Conservation (phyloP, 2,113 vertebrate species). For the Nothocercus julius region DNA sequence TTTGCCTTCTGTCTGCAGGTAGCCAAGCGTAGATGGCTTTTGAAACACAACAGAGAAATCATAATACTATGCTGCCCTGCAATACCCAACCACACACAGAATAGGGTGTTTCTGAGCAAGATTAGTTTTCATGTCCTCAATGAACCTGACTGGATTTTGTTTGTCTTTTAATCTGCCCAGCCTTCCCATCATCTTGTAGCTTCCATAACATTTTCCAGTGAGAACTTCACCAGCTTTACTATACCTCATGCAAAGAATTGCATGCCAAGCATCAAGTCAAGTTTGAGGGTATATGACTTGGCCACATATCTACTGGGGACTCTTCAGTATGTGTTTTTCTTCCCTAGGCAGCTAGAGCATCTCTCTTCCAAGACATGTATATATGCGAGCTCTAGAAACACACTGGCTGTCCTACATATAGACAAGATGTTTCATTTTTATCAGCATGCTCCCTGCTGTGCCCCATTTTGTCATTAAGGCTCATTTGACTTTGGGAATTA, state of each 20-base stretch:
- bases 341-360: not conserved
- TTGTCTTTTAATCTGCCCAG: not conserved
- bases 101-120: not conserved
- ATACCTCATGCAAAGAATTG: not conserved
- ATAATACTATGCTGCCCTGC: not conserved
- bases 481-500: not conserved
- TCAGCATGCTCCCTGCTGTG: not conserved
- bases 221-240: not conserved
- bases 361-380: not conserved
- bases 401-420: no score
- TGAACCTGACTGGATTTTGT: accelerated
- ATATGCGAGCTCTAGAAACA: accelerated
- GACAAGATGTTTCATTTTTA: not conserved
- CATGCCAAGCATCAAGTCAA: not conserved
- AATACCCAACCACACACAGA: not conserved
- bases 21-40: not conserved
- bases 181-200: not conserved
- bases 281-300: not conserved
- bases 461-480: not conserved
- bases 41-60: not conserved
- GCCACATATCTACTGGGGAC: accelerated
- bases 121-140: not conserved
- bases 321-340: accelerated
- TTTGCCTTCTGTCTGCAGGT: not conserved
- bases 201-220: not conserved